Conservation (phyloP, 2,797 vertebrate species). For the Sebastes oblongus region DNA sequence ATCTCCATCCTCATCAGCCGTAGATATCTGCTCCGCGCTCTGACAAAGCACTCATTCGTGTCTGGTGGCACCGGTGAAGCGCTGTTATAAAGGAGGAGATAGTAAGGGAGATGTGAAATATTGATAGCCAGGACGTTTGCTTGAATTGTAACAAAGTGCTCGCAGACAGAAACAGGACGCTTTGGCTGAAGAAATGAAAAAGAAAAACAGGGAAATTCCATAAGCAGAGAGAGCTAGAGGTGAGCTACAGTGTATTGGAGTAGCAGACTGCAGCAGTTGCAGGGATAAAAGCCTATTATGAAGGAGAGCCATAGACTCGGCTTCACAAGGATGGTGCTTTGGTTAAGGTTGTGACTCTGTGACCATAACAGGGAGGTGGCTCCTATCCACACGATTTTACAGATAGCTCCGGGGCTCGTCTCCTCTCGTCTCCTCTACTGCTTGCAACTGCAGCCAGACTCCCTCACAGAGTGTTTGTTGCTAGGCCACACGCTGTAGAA, state of each 20-base stretch:
- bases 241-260: constrained; percentile 36
- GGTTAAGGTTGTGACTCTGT: constrained; percentile 40
- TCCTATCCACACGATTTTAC: constrained; percentile 33
- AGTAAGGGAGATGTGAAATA: constrained; percentile 72
- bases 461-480: constrained; percentile 13
- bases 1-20: constrained; percentile 41
- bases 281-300: constrained; percentile 50
- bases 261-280: constrained; percentile 44
- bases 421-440: not conserved
- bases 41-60: constrained; percentile 56
- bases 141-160: constrained; percentile 70
- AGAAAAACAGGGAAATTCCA: constrained; percentile 32
- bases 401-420: constrained; percentile 25
- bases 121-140: constrained; percentile 69
- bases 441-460: constrained; percentile 9
- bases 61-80: constrained; percentile 24
- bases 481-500: constrained; percentile 19
- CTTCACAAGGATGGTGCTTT: constrained; percentile 10
- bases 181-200: constrained; percentile 27
- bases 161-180: constrained; percentile 39
- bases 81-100: constrained; percentile 30
- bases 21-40: constrained; percentile 33
- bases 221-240: not conserved
- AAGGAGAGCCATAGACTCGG: constrained; percentile 18
- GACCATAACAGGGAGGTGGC: constrained; percentile 19